phyloP scores from a whole-genome alignment of 2,113 vertebrate genomes.

The Takifugu bimaculatus region DNA sequence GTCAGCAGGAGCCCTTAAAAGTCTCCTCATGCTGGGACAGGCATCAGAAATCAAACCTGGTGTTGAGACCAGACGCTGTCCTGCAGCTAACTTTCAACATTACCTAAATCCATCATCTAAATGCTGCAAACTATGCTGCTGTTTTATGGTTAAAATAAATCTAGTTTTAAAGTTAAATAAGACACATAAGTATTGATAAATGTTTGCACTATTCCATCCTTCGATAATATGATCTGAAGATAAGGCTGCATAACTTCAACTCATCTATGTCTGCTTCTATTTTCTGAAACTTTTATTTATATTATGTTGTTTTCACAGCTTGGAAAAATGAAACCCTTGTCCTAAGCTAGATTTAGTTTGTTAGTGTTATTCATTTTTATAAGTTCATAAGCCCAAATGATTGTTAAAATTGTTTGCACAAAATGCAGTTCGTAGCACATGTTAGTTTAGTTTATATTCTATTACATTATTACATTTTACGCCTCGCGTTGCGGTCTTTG shows the following conservation, averaged over 20 bases:
- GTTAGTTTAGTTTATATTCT: no score
- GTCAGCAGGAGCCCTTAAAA: constrained; percentile 68
- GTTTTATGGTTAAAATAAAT: constrained; percentile 8
- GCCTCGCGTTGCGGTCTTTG: no score
- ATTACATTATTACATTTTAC: no score
- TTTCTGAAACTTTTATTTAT: background rate
- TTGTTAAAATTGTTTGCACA: no score
- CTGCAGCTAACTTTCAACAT: constrained; percentile 30
- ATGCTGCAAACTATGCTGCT: background rate
- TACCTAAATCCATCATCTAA: constrained; percentile 26
- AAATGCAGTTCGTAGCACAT: no score
- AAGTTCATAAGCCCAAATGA: no score
- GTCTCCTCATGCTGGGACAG: constrained; percentile 38
- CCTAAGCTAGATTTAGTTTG: no score
- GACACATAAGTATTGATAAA: background rate
- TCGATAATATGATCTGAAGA: no score
- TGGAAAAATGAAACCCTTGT: no score
- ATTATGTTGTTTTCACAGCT: no score
- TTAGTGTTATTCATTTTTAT: background rate
- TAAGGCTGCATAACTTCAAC: background rate
- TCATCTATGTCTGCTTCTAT: background rate
- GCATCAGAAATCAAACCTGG: constrained; percentile 57
- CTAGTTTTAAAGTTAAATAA: constrained; percentile 21
- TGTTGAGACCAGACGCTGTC: constrained; percentile 24
- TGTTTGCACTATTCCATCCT: no score